These are phyloP conservation scores for Petrocephalus zakoni DNA, from an alignment of 2,113 vertebrate genomes.

Conservation along the genomic window DNA sequence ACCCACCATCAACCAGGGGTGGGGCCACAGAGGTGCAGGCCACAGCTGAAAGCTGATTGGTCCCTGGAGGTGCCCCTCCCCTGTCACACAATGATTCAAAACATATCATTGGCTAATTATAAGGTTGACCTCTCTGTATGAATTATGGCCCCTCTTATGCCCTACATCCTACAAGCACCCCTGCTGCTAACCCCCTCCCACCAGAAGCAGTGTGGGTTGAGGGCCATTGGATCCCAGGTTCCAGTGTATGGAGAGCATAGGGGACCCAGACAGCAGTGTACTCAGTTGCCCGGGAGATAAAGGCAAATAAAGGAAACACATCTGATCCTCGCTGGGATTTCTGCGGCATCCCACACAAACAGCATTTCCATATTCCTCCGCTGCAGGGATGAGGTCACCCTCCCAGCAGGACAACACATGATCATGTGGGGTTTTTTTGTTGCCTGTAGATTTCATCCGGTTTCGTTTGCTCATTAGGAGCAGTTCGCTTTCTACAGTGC, in stretches of 20 bases:
- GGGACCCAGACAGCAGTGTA: neutral
- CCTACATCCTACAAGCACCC: neutral
- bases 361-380: neutral
- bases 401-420: slow-evolving; percentile 31
- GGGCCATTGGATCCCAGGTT: neutral
- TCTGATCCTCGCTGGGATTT: neutral
- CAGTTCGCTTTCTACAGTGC: neutral
- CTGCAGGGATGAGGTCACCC: slow-evolving; percentile 3
- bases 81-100: neutral
- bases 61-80: neutral
- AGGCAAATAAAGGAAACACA: neutral
- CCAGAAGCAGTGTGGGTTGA: neutral
- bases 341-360: neutral
- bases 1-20: neutral
- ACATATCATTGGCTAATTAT: neutral
- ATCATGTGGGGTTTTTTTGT: slow-evolving; percentile 14
- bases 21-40: neutral
- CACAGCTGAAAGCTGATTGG: neutral
- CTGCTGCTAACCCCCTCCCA: neutral
- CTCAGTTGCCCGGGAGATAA: slow-evolving; percentile 1
- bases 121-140: neutral
- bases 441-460: neutral
- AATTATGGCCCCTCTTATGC: neutral
- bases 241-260: neutral
- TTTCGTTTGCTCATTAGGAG: neutral